These are phyloP conservation scores for Lycophotia porphyrea DNA, from an alignment of 2,888 invertebrate species.

Conservation along the genomic window DNA sequence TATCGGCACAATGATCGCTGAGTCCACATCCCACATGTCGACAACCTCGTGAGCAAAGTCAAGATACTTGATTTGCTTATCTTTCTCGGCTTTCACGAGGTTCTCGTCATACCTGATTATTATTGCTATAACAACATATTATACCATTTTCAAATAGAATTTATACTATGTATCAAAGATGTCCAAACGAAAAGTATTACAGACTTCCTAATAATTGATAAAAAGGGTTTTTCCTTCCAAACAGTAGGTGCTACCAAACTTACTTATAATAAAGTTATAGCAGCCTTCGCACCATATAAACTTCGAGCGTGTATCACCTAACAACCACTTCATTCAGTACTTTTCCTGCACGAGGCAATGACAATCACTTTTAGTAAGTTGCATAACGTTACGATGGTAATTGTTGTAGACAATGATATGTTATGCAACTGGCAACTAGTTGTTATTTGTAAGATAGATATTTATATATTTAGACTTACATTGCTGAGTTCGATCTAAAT, in stretches of 20 bases:
- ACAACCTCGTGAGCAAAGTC: too few species aligned
- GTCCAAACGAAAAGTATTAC: not conserved
- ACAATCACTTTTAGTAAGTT: constrained; percentile 30
- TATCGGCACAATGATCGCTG: too few species aligned
- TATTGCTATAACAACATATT: not conserved
- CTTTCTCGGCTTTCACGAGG: too few species aligned
- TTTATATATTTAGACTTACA: constrained; percentile 27
- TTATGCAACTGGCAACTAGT: constrained; percentile 25
- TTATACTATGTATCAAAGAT: not conserved
- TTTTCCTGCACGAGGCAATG: constrained; percentile 23
- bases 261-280: not conserved
- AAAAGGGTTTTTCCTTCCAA: not conserved
- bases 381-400: constrained; percentile 14
- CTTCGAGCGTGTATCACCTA: constrained; percentile 10
- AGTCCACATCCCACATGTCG: too few species aligned
- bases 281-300: constrained; percentile 10
- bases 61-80: too few species aligned
- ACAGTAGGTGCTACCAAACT: not conserved
- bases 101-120: not conserved
- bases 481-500: constrained; percentile 13
- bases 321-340: constrained; percentile 6
- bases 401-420: not conserved
- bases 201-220: not conserved
- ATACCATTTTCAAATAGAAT: not conserved
- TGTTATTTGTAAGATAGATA: not conserved